These are phyloP conservation scores for Apolygus lucorum DNA, from an alignment of 1,140 invertebrate genomes.

Conservation along the genomic window DNA sequence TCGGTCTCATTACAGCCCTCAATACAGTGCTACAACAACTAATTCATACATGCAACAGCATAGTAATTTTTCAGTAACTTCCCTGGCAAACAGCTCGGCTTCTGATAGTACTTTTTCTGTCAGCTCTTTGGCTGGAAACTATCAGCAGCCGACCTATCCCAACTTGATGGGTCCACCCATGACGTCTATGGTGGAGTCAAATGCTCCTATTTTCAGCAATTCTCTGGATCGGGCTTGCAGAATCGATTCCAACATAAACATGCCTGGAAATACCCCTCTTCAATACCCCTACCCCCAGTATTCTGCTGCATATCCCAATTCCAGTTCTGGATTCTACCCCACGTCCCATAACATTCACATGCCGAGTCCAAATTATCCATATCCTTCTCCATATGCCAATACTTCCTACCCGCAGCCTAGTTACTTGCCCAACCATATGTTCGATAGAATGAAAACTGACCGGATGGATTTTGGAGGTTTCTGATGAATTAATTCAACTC, in stretches of 20 bases:
- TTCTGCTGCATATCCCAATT: slow-evolving; percentile 39
- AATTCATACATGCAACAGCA: slow-evolving; percentile 33
- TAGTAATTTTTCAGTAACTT: slow-evolving; percentile 41
- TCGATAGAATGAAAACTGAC: slow-evolving; percentile 41
- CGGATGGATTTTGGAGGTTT: slow-evolving; percentile 48
- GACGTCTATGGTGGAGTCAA: slow-evolving; percentile 25
- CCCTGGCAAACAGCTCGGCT: slow-evolving; percentile 39
- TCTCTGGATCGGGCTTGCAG: slow-evolving; percentile 26
- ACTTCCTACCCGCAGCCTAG: slow-evolving; percentile 42
- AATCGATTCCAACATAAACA: slow-evolving; percentile 32
- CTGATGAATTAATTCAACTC: slow-evolving; percentile 40
- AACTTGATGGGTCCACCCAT: slow-evolving; percentile 35
- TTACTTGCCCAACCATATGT: slow-evolving; percentile 41
- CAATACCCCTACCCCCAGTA: slow-evolving; percentile 41
- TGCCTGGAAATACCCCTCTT: slow-evolving; percentile 33
- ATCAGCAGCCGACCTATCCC: slow-evolving; percentile 33
- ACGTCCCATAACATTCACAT: slow-evolving; percentile 44
- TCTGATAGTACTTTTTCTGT: slow-evolving; percentile 37
- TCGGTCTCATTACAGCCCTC: slow-evolving; percentile 30
- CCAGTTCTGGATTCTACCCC: slow-evolving; percentile 35
- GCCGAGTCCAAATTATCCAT: slow-evolving; percentile 48
- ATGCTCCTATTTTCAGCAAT: slow-evolving; percentile 36
- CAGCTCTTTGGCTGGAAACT: slow-evolving; percentile 35
- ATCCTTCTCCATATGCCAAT: slow-evolving; percentile 40
- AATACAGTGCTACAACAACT: slow-evolving; percentile 32